A percentile compares a stretch with the other conserved stretches of the same genome.
These are phyloP conservation scores for Odocoileus virginianus DNA, from an alignment of 2,113 vertebrate species.

Conservation along the genomic window DNA sequence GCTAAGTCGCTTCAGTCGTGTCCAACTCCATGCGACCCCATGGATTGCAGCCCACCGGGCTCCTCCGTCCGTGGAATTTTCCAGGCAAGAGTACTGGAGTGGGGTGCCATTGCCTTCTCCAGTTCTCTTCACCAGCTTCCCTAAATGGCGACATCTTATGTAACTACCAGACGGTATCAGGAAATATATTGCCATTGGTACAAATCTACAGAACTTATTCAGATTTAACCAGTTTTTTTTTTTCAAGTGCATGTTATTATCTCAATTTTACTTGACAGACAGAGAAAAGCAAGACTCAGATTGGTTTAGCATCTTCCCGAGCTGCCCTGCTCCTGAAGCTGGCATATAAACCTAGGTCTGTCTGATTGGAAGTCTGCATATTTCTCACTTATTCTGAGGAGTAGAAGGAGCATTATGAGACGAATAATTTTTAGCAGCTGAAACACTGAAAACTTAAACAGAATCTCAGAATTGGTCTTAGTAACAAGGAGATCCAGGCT, in stretches of 20 bases:
- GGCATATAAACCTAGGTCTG: background rate
- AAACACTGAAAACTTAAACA: background rate
- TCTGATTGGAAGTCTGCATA: background rate
- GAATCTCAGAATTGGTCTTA: background rate
- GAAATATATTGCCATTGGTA: background rate
- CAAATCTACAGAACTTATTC: background rate
- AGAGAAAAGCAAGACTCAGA: background rate
- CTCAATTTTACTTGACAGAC: background rate
- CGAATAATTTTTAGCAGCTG: background rate
- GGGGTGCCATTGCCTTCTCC: too few relatives aligned
- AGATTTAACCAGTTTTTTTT: background rate
- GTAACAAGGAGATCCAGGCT: background rate
- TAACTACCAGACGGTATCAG: background rate
- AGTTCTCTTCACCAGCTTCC: background rate
- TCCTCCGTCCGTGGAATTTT: too few relatives aligned
- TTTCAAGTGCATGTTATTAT: background rate
- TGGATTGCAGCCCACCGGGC: too few relatives aligned
- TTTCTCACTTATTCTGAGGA: background rate
- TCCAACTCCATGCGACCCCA: too few relatives aligned
- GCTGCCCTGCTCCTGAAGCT: background rate
- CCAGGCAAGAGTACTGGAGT: too few relatives aligned
- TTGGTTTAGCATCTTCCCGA: background rate
- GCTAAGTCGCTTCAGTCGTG: too few relatives aligned
- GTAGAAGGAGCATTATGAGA: background rate
- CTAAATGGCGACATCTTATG: background rate